Base-by-base conservation (phyloP, 2,888 invertebrate species). In the Aromia moschata region DNA sequence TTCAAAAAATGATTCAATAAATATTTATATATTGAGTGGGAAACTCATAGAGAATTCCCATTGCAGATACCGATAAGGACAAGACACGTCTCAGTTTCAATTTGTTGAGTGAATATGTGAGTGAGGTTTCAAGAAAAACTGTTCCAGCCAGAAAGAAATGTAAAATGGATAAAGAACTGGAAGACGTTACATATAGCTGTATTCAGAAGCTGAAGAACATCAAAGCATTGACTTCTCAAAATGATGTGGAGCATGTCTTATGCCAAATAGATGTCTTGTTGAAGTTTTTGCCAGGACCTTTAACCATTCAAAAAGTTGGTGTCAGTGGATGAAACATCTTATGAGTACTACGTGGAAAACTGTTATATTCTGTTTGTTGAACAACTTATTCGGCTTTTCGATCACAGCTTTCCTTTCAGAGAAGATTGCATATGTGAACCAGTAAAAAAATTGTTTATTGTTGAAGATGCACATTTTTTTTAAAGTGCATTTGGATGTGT, bases 261-360 rank as follows among this genome's bases (percentile, higher is more conserved):
- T 45, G 53, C 1, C 64, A 72, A 25, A 65, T 84, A 40, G 66
- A 73, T 14, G 57, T 74, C 9, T 53, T 84, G 2, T 57, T 77
- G 17, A 64, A 76, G 31, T 70, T 76, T 40, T 70, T 83, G 49
- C 84, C 84, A 2, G 87, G 87, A 5, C 84, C 86, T 0, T 71
- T 87, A 20, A 92, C 91, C 0, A 83, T 87, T 12, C 89, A 91
- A 74, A n/a, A 89, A 87, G 74, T 77, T 91, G n/a, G 73, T 80
- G 9, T 80, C 81, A 31, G 63, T 84, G 1, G 91, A 92, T 76
- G 63, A 69, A 10, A 64, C 62, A 17, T 61, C 65, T 49, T 81
- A 82, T 77, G 54, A 70, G 15, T 64, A 77, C 17, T 81, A 84
- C 31, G 77, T 84, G 2, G 69, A 82, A 2, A 80, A 82, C 11